These are phyloP conservation scores for Callipepla californica DNA, from an alignment of 2,113 vertebrate genomes.

Conservation along the genomic window DNA sequence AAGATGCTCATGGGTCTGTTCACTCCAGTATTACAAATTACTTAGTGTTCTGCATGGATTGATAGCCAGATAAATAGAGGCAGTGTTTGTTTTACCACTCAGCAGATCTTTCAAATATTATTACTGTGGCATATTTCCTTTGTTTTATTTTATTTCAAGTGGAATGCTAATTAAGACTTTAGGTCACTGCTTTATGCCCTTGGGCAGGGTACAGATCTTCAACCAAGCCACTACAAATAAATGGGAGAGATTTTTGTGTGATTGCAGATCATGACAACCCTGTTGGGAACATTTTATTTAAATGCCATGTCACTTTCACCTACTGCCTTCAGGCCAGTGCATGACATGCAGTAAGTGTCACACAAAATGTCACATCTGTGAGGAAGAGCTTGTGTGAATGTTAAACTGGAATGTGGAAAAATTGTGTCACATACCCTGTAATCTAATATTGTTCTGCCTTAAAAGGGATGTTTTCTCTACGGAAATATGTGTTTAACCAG, in stretches of 20 bases:
- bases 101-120: conserved; percentile 62
- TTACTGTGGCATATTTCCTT: conserved; percentile 41
- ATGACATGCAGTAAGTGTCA: conserved; percentile 49
- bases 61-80: conserved; percentile 37
- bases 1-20: not conserved
- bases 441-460: conserved; percentile 43
- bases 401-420: conserved; percentile 55
- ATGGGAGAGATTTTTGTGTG: not conserved
- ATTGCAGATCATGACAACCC: conserved; percentile 12
- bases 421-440: conserved; percentile 48
- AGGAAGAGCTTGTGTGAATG: conserved; percentile 38
- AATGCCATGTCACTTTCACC: conserved; percentile 57
- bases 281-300: conserved; percentile 37
- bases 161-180: conserved; percentile 37
- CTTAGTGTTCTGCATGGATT: not conserved
- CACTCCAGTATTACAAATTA: conserved; percentile 7
- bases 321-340: conserved; percentile 37
- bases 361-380: conserved; percentile 57
- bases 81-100: conserved; percentile 47
- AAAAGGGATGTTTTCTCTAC: conserved; percentile 45
- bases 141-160: conserved; percentile 55
- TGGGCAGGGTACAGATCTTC: not conserved
- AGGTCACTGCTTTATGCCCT: conserved; percentile 31
- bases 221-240: conserved; percentile 60
- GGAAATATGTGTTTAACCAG: conserved; percentile 48